These are phyloP conservation scores for Gymnothorax javanicus DNA, from an alignment of 2,797 vertebrate genomes.

Conservation along the genomic window DNA sequence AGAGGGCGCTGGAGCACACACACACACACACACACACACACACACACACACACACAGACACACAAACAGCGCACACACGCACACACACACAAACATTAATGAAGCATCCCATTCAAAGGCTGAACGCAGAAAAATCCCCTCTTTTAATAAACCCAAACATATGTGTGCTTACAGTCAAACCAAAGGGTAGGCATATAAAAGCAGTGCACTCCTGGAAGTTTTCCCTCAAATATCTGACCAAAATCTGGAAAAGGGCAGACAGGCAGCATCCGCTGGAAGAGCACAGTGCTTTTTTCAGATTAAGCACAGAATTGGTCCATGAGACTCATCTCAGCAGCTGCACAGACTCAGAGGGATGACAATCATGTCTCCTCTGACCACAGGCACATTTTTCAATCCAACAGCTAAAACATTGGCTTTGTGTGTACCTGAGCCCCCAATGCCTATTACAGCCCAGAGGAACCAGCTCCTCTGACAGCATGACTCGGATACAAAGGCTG, in stretches of 20 bases:
- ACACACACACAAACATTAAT: not conserved
- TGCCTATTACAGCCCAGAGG: not conserved
- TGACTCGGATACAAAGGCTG: constrained; percentile 2
- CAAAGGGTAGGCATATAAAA: not conserved
- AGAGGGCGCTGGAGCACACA: constrained; percentile 77
- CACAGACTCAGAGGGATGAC: not conserved
- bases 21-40: constrained; percentile 31
- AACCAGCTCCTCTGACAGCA: not conserved
- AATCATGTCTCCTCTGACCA: not conserved
- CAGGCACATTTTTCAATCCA: not conserved
- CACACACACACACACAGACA: not conserved
- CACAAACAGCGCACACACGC: not conserved
- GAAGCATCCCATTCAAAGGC: not conserved
- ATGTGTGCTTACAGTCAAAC: not conserved
- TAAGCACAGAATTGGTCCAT: not conserved
- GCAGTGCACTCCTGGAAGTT: not conserved
- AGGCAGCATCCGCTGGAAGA: not conserved
- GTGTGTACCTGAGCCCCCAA: not conserved
- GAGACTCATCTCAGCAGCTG: not conserved
- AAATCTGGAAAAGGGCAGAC: not conserved
- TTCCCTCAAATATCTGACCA: not conserved
- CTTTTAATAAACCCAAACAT: not conserved
- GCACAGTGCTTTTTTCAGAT: not conserved
- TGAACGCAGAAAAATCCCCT: not conserved
- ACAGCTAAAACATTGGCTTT: not conserved